Evolutionary conservation across 2,888 invertebrate genomes (phyloP), one percentile per base, ranked within the genome.

Genomic region (Cynaeus angustus): DNA sequence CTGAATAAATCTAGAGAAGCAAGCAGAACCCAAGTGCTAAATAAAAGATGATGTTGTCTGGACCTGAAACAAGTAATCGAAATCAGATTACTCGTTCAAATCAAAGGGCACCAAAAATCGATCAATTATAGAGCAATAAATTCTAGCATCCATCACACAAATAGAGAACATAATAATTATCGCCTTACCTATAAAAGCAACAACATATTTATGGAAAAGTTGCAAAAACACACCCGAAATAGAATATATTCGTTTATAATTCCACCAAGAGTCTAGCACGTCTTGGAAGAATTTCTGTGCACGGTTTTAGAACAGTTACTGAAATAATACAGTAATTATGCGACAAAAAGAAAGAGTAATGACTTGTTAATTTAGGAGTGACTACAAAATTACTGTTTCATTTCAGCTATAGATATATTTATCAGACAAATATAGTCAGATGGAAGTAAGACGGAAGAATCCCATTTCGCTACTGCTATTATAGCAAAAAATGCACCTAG

Each of bases 31-130:
- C 71, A 71, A 72, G 68, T 70, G 67, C 65, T 71, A 72, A 66
- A 67, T 38, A 68, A 68, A 71, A 68, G 66, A 71, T 68, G 68
- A 56, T 72, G 68, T 61, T 61, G 68, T 59, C 68, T 68, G 71
- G 75, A 78, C 77, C 79, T 79, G 79, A 73, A 79, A 79, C 78
- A 78, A 79, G 79, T 78, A 79, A 78, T 78, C 78, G 72, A 78
- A 74, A 46, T 70, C 43, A 75, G 78, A 78, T 78, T 78, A 79
- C 79, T 78, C 76, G 78, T 77, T 76, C 74, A 74, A 73, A 74
- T 66, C 70, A 73, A 72, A 37, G 12, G 10, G 26, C 13, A 48
- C 30, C 26, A 50, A 50, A 43, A 43, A 46, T 61, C 37, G 33
- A 8, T 70, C 67, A 64, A 64, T 65, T n/a, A 70, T 38, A 70